These are phyloP conservation scores for Cecidostiba fungosa DNA, from an alignment of 2,888 invertebrate species.

Conservation along the genomic window DNA sequence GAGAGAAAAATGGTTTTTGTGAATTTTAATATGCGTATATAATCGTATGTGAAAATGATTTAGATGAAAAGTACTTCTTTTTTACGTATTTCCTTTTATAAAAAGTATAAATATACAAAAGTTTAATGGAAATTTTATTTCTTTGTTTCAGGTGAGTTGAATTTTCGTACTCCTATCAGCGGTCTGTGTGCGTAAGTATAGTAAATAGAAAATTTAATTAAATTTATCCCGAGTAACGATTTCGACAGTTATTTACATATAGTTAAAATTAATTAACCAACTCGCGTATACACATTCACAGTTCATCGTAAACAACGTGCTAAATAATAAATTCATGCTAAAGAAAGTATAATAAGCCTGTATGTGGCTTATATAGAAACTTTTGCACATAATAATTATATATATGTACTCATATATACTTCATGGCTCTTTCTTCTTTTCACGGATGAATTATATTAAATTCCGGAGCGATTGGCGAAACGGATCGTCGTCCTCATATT, in stretches of 20 bases:
- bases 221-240: too few relatives aligned
- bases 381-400: conserved; percentile 28
- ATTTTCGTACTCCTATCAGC: not conserved
- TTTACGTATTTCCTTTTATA: too few relatives aligned
- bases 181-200: not conserved
- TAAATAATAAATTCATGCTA: not conserved
- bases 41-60: too few relatives aligned
- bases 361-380: not conserved
- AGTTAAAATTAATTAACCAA: too few relatives aligned
- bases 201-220: not conserved
- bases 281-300: too few relatives aligned
- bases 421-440: not conserved
- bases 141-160: conserved; percentile 40
- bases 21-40: not conserved
- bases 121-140: not conserved
- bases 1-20: not conserved
- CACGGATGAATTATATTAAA: conserved; percentile 50
- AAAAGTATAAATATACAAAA: not conserved
- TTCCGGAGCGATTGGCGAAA: conserved; percentile 38
- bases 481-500: conserved; percentile 45
- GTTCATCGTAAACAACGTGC: too few relatives aligned
- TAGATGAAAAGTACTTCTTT: too few relatives aligned
- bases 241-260: too few relatives aligned
- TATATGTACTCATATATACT: too few relatives aligned
- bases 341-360: not conserved